These are phyloP conservation scores for Parazoanthus swiftii DNA, from an alignment of 92 coral and sea anemone genomes.

Conservation along the genomic window DNA sequence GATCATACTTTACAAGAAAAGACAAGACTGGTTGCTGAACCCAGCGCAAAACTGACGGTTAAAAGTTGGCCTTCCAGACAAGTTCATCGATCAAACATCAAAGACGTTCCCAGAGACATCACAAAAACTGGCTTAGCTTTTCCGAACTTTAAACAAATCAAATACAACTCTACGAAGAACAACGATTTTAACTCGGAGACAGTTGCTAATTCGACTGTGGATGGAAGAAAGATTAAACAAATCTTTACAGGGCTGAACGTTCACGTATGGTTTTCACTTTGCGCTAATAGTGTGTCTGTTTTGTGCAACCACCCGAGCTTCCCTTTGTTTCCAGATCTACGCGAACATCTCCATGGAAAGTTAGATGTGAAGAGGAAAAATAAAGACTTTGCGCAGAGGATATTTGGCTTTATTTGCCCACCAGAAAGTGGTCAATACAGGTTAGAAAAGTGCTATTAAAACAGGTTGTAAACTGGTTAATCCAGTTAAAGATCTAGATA, in stretches of 20 bases:
- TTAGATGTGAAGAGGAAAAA: background rate
- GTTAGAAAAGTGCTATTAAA: background rate
- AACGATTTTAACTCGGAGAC: background rate
- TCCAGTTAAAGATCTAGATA: background rate
- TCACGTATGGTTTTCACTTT: conserved; percentile 12
- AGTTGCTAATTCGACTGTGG: background rate
- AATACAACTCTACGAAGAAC: background rate
- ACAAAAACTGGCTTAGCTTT: background rate
- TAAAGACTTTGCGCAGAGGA: conserved; percentile 14
- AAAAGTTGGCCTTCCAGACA: background rate
- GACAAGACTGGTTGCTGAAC: background rate
- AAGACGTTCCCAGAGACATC: background rate
- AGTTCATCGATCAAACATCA: background rate
- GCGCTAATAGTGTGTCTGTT: conserved; percentile 6
- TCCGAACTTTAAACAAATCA: background rate
- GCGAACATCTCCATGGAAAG: background rate
- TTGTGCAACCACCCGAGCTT: conserved; percentile 8
- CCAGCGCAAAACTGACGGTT: background rate
- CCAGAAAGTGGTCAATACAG: conserved; percentile 41
- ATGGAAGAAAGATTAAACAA: background rate
- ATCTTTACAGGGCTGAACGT: background rate
- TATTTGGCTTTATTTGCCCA: conserved; percentile 44
- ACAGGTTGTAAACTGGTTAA: background rate
- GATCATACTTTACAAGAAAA: no score
- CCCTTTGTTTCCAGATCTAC: conserved; percentile 20